Evolutionary conservation across 1,140 invertebrate genomes (phyloP), one percentile per base, ranked within the genome.

Genomic region (Aphaenogaster ashmeadi): DNA sequence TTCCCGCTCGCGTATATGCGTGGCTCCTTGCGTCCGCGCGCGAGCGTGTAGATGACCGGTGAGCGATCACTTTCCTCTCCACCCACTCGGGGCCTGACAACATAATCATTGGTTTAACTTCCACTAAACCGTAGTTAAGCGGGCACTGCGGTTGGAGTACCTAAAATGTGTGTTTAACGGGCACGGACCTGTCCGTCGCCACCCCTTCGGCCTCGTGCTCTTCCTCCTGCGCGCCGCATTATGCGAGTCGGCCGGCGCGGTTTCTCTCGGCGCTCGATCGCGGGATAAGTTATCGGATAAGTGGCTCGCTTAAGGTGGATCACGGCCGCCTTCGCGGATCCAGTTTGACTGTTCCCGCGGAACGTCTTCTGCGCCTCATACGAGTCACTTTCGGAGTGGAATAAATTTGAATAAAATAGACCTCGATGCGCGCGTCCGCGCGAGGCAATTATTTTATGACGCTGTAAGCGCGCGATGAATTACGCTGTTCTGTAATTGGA

Each of bases 91-190:
- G 58, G 72, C 90, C 94, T 94, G 94, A 95, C 94, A 95, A 94
- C 94, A 95, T 95, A 95, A 95, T 95, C 94, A 95, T 94, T 92
- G 94, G 94, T 94, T 95, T 94, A 94, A 94, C 94, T 94, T 90
- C 89, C 92, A 93, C 93, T 94, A 95, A 94, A 94, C 92, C 93
- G 94, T 94, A 94, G 94, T 94, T 94, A 94, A 94, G 92, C 94
- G 94, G 91, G 91, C 93, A 94, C 93, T 94, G 93, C 92, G 93
- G 91, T 92, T 93, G 93, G 93, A 93, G 91, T 93, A 93, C 92
- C 94, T 95, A 94, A 95, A 95, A 94, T 94, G 94, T 94, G 93
- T 94, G 92, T 94, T 94, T 94, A 94, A 93, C 93, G 83, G 88
- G 69, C 78, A 86, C 86, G 84, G 84, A 72, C 60, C 84, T 47